phyloP scores from a whole-genome alignment of 1,140 invertebrate genomes.

The Hermatobates lingyangjiaoensis region DNA sequence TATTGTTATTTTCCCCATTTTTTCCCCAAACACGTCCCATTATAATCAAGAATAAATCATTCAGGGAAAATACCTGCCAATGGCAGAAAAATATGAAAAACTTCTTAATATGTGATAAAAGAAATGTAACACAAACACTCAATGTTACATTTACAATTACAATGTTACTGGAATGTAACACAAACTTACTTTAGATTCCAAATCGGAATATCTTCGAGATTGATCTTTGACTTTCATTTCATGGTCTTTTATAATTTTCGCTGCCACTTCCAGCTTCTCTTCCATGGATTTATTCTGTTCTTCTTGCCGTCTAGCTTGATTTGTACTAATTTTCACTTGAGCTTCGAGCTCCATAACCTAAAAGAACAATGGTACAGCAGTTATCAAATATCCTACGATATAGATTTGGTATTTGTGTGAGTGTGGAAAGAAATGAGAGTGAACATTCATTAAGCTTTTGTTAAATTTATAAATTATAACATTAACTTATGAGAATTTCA shows the following conservation, averaged over 20 bases:
- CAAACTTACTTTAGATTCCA: constrained; percentile 50
- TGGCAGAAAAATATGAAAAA: no score
- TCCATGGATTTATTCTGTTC: constrained; percentile 72
- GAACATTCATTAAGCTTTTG: neutral
- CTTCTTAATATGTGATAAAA: no score
- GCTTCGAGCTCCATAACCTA: constrained; percentile 94
- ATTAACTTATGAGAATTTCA: neutral
- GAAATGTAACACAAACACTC: no score
- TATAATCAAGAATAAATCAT: no score
- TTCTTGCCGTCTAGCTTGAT: constrained; percentile 82
- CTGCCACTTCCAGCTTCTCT: constrained; percentile 50
- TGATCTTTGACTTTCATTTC: constrained; percentile 62
- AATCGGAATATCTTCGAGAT: constrained; percentile 67
- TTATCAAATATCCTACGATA: no score
- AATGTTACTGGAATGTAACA: no score
- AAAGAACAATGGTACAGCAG: constrained; percentile 11
- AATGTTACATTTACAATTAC: no score
- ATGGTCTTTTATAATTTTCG: constrained; percentile 53
- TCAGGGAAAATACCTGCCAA: no score
- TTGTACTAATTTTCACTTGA: constrained; percentile 85
- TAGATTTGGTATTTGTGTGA: no score
- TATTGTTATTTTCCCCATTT: no score
- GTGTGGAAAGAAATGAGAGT: no score
- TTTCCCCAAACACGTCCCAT: no score
- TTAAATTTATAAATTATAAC: neutral